Percentiles rank a stretch among this genome's conserved stretches.
These are phyloP conservation scores for Eupithecia insigniata DNA, from an alignment of 2,888 invertebrate species.

Conservation along the genomic window DNA sequence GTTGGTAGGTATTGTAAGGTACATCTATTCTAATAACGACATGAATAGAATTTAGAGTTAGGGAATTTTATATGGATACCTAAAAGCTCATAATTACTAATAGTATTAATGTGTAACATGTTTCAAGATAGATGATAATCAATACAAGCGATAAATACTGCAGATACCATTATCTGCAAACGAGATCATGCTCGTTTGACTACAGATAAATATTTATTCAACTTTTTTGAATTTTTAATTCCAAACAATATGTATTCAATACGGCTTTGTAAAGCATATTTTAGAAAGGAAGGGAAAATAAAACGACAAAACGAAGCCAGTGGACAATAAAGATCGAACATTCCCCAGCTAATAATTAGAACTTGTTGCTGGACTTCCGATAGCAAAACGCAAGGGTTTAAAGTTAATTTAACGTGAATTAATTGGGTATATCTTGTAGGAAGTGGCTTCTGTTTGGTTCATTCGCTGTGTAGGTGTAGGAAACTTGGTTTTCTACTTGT, in stretches of 20 bases:
- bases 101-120: too few relatives aligned
- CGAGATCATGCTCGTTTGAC: too few relatives aligned
- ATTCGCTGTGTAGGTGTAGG: constrained; percentile 31
- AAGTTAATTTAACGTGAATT: constrained; percentile 74
- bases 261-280: not conserved
- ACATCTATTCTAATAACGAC: not conserved
- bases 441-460: constrained; percentile 49
- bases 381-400: constrained; percentile 64
- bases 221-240: not conserved
- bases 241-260: not conserved
- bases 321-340: constrained; percentile 82
- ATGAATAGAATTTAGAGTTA: not conserved
- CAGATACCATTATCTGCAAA: too few relatives aligned
- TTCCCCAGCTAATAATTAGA: constrained; percentile 77
- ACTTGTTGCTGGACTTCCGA: constrained; percentile 67
- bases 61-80: not conserved
- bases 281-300: constrained; percentile 2
- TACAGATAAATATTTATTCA: too few relatives aligned
- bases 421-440: constrained; percentile 73
- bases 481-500: constrained; percentile 23
- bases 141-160: too few relatives aligned
- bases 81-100: not conserved
- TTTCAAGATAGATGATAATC: too few relatives aligned
- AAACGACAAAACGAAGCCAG: constrained; percentile 39
- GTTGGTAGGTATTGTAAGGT: not conserved